A percentile compares a stretch with the other conserved stretches of the same genome.
phyloP scores from a whole-genome alignment of 2,113 vertebrate genomes.

The Pseudolaguvia tuberculata region DNA sequence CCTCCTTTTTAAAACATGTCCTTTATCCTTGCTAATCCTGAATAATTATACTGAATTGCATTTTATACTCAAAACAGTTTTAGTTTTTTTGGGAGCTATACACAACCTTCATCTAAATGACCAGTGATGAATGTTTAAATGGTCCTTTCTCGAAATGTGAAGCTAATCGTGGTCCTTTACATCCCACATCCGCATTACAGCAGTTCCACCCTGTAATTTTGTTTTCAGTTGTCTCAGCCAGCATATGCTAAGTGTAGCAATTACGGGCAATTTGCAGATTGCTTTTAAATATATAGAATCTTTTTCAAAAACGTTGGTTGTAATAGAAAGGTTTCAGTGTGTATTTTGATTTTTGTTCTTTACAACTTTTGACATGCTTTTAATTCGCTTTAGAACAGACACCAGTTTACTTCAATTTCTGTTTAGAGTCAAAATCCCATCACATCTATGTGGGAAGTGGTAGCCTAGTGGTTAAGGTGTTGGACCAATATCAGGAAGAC shows the following conservation, averaged over 20 bases:
- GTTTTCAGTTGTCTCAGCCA: conserved; percentile 70
- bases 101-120: conserved; percentile 66
- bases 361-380: neutral
- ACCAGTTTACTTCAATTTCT: neutral
- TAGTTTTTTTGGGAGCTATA: conserved; percentile 31
- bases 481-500: too few species aligned
- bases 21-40: neutral
- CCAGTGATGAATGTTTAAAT: conserved; percentile 62
- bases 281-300: conserved; percentile 61
- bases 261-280: conserved; percentile 62
- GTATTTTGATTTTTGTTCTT: neutral
- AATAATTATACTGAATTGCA: neutral
- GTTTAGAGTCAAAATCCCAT: too few species aligned
- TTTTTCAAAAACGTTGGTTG: conserved; percentile 55
- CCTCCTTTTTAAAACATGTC: neutral
- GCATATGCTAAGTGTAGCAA: conserved; percentile 74
- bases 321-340: conserved; percentile 35
- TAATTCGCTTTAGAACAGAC: neutral
- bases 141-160: conserved; percentile 67
- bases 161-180: conserved; percentile 71
- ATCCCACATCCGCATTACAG: conserved; percentile 71
- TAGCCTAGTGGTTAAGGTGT: too few species aligned
- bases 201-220: conserved; percentile 69
- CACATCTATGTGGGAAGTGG: too few species aligned
- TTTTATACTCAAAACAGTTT: conserved; percentile 23